Evolutionary conservation across 1,140 invertebrate genomes (phyloP).

Genomic region (Sesamia nonagrioides): DNA sequence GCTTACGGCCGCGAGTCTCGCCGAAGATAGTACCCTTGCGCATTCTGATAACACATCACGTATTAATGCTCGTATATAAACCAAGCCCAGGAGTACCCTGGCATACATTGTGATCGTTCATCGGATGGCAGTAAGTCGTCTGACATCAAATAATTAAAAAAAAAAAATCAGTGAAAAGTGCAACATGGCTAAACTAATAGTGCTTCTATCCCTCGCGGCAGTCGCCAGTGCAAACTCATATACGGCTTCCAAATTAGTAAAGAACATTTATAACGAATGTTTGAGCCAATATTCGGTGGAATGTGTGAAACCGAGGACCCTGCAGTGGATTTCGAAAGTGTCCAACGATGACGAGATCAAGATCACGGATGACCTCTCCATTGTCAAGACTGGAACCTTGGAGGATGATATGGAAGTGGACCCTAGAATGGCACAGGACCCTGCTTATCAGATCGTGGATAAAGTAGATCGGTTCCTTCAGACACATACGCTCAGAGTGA

Average conservation of each 20-base stretch:
- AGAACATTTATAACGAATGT: slow-evolving; percentile 90
- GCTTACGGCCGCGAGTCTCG: slow-evolving; percentile 62
- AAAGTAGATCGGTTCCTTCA: slow-evolving; percentile 90
- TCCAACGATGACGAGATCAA: slow-evolving; percentile 90
- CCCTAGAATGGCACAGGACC: slow-evolving; percentile 78
- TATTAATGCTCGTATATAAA: slow-evolving; percentile 88
- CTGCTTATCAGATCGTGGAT: slow-evolving; percentile 88
- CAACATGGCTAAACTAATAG: slow-evolving; percentile 81
- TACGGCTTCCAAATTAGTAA: slow-evolving; percentile 88
- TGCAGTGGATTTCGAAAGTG: slow-evolving; percentile 91
- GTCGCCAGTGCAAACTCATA: slow-evolving; percentile 73
- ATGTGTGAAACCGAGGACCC: slow-evolving; percentile 93
- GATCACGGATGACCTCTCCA: slow-evolving; percentile 91
- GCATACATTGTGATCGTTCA: slow-evolving; percentile 83
- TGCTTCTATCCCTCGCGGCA: slow-evolving; percentile 75
- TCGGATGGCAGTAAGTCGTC: slow-evolving; percentile 80
- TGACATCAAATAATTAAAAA: slow-evolving; percentile 69
- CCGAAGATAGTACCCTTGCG: slow-evolving; percentile 69
- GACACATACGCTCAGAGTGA: slow-evolving; percentile 89
- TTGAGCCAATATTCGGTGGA: slow-evolving; percentile 89
- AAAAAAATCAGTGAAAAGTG: slow-evolving; percentile 70
- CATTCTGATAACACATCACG: slow-evolving; percentile 80
- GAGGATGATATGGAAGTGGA: slow-evolving; percentile 79
- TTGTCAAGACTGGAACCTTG: slow-evolving; percentile 89
- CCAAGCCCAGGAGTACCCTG: slow-evolving; percentile 80